Evolutionary conservation across 2,888 invertebrate species (phyloP).

Genomic region (Diloba caeruleocephala): DNA sequence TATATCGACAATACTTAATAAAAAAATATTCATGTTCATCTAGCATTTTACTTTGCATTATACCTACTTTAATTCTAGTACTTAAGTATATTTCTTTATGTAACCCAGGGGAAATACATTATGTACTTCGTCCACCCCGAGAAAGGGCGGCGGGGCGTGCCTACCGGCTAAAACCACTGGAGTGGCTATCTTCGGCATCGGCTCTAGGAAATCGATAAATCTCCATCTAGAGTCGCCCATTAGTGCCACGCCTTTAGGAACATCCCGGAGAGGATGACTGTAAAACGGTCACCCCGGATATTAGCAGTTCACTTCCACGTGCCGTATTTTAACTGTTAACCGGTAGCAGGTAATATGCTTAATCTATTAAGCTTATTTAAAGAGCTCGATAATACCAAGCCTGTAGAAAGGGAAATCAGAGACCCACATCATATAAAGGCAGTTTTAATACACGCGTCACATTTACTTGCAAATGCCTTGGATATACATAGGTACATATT

Average conservation of each 20-base stretch:
- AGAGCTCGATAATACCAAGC: slow-evolving; percentile 34
- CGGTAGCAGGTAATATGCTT: slow-evolving; percentile 15
- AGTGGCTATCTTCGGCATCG: too few species aligned
- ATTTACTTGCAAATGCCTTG: slow-evolving; percentile 47
- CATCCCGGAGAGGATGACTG: too few species aligned
- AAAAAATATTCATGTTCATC: slow-evolving; percentile 38
- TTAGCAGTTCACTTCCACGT: slow-evolving; percentile 35
- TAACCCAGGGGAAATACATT: too few species aligned
- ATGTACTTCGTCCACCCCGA: too few species aligned
- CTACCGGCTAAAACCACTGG: too few species aligned
- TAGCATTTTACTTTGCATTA: slow-evolving; percentile 26
- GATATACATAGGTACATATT: slow-evolving; percentile 10
- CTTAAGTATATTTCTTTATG: too few species aligned
- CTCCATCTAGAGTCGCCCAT: too few species aligned
- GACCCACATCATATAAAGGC: slow-evolving; percentile 26
- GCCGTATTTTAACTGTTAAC: slow-evolving; percentile 37
- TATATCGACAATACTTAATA: slow-evolving; percentile 42
- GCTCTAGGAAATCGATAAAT: too few species aligned
- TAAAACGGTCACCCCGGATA: too few species aligned
- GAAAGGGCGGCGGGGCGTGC: too few species aligned
- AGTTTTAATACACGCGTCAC: slow-evolving; percentile 45
- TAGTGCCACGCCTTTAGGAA: too few species aligned
- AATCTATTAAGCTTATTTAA: slow-evolving; percentile 34
- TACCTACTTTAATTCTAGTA: too few species aligned
- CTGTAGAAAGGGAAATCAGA: slow-evolving; percentile 58